These are phyloP conservation scores for Lepidochitona cinerea DNA, from an alignment of 2,888 invertebrate species.

Conservation along the genomic window DNA sequence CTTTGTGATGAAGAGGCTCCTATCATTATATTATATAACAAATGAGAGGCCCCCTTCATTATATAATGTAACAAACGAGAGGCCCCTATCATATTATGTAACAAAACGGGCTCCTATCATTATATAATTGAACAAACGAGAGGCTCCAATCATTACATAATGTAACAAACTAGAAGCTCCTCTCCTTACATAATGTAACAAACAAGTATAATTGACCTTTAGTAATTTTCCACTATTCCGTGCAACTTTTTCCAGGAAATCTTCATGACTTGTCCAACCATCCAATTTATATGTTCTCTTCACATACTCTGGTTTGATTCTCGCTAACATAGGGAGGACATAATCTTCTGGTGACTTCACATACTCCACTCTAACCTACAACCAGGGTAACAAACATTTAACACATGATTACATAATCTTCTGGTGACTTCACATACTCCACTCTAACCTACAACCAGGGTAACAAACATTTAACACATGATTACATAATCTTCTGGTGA, in stretches of 20 bases:
- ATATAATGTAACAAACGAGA: too few relatives aligned
- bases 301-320: constrained; percentile 91
- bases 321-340: constrained; percentile 85
- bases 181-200: too few relatives aligned
- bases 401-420: constrained; percentile 99
- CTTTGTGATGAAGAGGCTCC: too few relatives aligned
- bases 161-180: too few relatives aligned
- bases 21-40: too few relatives aligned
- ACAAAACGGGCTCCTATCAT: too few relatives aligned
- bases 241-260: constrained; percentile 94
- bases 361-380: constrained; percentile 87
- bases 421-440: constrained; percentile 93
- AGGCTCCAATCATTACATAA: too few relatives aligned
- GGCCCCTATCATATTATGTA: too few relatives aligned
- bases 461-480: too few relatives aligned
- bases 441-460: constrained; percentile 79
- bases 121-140: too few relatives aligned
- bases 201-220: constrained; percentile 74
- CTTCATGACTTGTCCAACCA: constrained; percentile 84
- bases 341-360: constrained; percentile 96
- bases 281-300: constrained; percentile 85
- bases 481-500: constrained; percentile 98
- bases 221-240: constrained; percentile 88
- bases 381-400: background rate
- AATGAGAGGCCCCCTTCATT: too few relatives aligned